Conservation (phyloP, 2,797 vertebrate genomes). For the Geotrypetes seraphini region DNA sequence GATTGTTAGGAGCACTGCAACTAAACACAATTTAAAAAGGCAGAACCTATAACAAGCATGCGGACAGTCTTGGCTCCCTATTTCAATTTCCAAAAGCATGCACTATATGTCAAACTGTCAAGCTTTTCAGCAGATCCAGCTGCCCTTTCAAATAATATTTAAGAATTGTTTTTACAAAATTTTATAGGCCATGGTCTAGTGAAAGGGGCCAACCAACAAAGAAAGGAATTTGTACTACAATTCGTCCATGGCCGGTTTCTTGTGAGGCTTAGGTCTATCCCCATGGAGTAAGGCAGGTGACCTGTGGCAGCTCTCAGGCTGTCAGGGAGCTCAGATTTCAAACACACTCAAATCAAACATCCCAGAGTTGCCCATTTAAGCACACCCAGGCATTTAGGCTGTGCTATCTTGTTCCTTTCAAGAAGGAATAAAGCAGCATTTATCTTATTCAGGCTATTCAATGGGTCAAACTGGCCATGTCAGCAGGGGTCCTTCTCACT, state of each 20-base stretch:
- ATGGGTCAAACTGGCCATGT: slow-evolving; percentile 65
- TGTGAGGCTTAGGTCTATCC: slow-evolving; percentile 56
- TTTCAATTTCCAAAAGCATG: slow-evolving; percentile 40
- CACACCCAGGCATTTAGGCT: slow-evolving; percentile 76
- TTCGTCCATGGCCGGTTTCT: slow-evolving; percentile 61
- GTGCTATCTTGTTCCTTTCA: slow-evolving; percentile 75
- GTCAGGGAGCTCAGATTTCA: slow-evolving; percentile 76
- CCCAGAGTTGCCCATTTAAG: slow-evolving; percentile 70
- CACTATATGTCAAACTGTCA: slow-evolving; percentile 61
- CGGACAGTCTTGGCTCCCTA: slow-evolving; percentile 32
- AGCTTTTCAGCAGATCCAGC: slow-evolving; percentile 56
- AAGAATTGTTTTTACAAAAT: slow-evolving; percentile 70
- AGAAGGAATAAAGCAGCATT: slow-evolving; percentile 78
- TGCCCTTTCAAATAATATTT: slow-evolving; percentile 72
- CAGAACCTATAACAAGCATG: slow-evolving; percentile 39
- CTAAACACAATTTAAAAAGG: slow-evolving; percentile 37
- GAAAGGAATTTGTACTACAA: slow-evolving; percentile 66
- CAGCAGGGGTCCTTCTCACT: slow-evolving; percentile 64
- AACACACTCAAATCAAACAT: slow-evolving; percentile 68
- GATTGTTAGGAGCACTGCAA: slow-evolving; percentile 43
- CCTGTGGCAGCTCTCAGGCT: slow-evolving; percentile 75
- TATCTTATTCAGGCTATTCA: slow-evolving; percentile 86
- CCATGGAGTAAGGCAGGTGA: slow-evolving; percentile 62
- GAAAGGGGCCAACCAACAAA: slow-evolving; percentile 54
- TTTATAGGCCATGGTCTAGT: slow-evolving; percentile 68